Percentiles rank a stretch among this genome's conserved stretches.
phyloP scores from a whole-genome alignment of 2,888 invertebrate species.

The Adineta ricciae region DNA sequence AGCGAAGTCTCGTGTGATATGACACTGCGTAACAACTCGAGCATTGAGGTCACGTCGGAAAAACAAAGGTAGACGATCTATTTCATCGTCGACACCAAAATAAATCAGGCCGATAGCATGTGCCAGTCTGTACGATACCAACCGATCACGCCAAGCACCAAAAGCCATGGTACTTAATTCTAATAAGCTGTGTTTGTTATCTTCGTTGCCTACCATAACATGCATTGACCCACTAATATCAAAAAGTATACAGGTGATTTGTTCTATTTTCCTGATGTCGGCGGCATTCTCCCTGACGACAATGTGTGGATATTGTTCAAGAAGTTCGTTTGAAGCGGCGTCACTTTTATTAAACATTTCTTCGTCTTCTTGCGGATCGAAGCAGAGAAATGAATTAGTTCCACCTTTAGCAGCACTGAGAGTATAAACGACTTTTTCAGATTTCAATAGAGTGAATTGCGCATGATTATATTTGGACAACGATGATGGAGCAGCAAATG shows the following conservation, averaged over 20 bases:
- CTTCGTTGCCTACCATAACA: not conserved
- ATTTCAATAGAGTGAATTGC: not conserved
- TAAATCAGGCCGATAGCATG: not conserved
- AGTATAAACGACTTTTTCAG: not conserved
- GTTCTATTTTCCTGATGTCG: not conserved
- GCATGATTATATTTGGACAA: not conserved
- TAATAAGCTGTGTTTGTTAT: not conserved
- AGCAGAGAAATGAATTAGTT: not conserved
- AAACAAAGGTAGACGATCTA: not conserved
- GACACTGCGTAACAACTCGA: not conserved
- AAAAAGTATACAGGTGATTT: not conserved
- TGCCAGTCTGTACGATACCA: not conserved
- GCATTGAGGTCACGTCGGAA: not conserved
- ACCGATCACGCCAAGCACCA: constrained; percentile 7
- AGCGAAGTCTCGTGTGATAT: not conserved
- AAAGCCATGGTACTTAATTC: constrained; percentile 7
- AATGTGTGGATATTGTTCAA: not conserved
- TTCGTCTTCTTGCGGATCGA: not conserved
- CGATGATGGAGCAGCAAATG: not conserved
- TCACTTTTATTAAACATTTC: not conserved
- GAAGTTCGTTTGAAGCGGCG: not conserved
- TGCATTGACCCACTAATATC: constrained; percentile 16
- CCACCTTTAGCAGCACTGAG: not conserved
- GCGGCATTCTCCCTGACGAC: not conserved
- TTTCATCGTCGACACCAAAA: not conserved